Conservation (phyloP, 2,113 vertebrate genomes). For the Columbina picui region DNA sequence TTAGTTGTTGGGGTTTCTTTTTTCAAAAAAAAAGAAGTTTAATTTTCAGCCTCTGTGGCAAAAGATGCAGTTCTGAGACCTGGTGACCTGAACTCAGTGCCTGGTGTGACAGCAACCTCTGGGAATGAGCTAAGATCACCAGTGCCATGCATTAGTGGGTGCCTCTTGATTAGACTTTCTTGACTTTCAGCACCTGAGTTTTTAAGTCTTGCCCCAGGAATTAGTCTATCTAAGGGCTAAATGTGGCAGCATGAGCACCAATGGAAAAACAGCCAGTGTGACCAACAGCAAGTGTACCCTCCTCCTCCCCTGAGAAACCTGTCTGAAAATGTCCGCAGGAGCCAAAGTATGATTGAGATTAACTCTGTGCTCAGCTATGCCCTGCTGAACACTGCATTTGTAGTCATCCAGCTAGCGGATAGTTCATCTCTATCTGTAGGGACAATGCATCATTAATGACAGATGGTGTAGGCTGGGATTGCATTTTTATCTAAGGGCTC, state of each 20-base stretch:
- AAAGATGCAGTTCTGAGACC: neutral
- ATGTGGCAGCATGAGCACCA: neutral
- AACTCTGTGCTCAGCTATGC: neutral
- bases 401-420: neutral
- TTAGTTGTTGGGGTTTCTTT: too few relatives aligned
- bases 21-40: too few relatives aligned
- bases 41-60: neutral
- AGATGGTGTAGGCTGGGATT: neutral
- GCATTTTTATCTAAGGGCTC: neutral
- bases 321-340: neutral
- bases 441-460: neutral
- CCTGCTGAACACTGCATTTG: rapidly evolving
- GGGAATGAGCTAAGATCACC: neutral
- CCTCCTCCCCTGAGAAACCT: neutral
- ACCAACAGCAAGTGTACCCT: rapidly evolving
- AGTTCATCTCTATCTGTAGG: neutral
- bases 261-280: neutral
- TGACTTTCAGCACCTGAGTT: neutral
- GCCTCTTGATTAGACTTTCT: neutral
- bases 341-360: neutral
- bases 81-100: neutral
- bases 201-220: neutral
- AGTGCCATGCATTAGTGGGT: neutral
- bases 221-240: rapidly evolving
- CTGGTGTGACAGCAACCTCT: neutral